Evolutionary conservation across 2,888 invertebrate genomes (phyloP).

Genomic region (Phortica magna): DNA sequence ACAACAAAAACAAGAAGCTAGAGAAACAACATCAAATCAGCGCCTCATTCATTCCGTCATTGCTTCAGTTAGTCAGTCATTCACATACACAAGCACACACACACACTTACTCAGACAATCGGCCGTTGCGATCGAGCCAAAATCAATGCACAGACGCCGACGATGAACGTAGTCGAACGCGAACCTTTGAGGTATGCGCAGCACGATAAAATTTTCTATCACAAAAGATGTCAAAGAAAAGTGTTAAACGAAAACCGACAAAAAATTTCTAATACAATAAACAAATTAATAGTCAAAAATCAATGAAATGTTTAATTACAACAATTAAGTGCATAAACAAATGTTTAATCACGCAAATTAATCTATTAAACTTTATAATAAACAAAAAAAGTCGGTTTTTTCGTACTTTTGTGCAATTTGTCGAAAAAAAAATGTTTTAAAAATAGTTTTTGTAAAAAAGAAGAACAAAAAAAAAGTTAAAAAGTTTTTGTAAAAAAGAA

Average conservation of each 20-base stretch:
- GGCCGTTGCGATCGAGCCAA: conserved; percentile 22
- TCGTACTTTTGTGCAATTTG: too few relatives aligned
- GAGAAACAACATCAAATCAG: conserved; percentile 5
- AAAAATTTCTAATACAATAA: neutral
- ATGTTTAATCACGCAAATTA: too few relatives aligned
- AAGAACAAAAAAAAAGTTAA: neutral
- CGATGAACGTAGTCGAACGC: conserved; percentile 20
- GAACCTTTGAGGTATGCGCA: conserved; percentile 23
- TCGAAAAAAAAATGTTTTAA: too few relatives aligned
- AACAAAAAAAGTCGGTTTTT: too few relatives aligned
- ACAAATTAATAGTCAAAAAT: neutral
- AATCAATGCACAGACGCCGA: conserved; percentile 13
- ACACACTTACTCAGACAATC: neutral
- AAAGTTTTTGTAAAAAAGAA: neutral
- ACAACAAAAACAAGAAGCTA: neutral
- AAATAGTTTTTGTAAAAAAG: too few relatives aligned
- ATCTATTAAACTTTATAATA: too few relatives aligned
- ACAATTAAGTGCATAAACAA: too few relatives aligned
- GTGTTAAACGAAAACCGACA: neutral
- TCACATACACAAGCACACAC: neutral
- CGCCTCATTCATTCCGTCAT: neutral
- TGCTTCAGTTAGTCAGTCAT: neutral
- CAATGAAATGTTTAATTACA: neutral
- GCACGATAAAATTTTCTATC: conserved; percentile 3
- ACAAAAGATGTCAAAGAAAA: neutral